Percentiles rank a stretch among this genome's conserved stretches.
phyloP scores from a whole-genome alignment of 2,888 invertebrate species.

The Microplitis manilae region DNA sequence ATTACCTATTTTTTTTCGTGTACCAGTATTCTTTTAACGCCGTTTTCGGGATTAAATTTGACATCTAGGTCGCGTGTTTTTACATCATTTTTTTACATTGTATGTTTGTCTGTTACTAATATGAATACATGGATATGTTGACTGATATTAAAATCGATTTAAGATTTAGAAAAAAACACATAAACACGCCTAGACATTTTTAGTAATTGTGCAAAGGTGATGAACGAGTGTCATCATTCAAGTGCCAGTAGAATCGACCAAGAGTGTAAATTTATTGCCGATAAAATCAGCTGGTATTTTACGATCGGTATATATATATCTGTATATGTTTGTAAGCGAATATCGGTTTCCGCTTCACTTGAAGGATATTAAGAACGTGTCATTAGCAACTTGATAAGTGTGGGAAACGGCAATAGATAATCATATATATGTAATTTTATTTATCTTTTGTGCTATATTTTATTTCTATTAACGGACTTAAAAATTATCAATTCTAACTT shows the following conservation, averaged over 20 bases:
- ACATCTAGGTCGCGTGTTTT: no score
- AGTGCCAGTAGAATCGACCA: slow-evolving; percentile 48
- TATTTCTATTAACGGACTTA: background rate
- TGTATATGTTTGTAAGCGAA: slow-evolving; percentile 53
- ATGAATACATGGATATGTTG: background rate
- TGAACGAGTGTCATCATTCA: slow-evolving; percentile 47
- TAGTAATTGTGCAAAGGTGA: slow-evolving; percentile 21
- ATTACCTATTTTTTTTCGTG: no score
- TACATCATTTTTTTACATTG: no score
- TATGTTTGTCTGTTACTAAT: no score
- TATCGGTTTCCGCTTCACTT: slow-evolving; percentile 34
- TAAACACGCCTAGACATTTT: background rate
- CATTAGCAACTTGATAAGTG: slow-evolving; percentile 24
- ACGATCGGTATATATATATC: slow-evolving; percentile 59
- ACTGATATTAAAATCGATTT: background rate
- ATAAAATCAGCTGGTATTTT: slow-evolving; percentile 66
- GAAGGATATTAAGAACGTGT: slow-evolving; percentile 31
- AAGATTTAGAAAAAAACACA: background rate
- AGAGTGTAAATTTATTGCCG: slow-evolving; percentile 64
- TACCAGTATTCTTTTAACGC: no score
- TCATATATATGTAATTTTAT: background rate
- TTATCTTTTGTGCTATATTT: background rate
- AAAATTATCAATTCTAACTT: background rate
- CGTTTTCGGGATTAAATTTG: no score
- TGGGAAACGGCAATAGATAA: background rate